Percentiles rank a stretch among this genome's conserved stretches.
Evolutionary conservation across 2,888 invertebrate genomes (phyloP).

Genomic region (Elmis aenea): DNA sequence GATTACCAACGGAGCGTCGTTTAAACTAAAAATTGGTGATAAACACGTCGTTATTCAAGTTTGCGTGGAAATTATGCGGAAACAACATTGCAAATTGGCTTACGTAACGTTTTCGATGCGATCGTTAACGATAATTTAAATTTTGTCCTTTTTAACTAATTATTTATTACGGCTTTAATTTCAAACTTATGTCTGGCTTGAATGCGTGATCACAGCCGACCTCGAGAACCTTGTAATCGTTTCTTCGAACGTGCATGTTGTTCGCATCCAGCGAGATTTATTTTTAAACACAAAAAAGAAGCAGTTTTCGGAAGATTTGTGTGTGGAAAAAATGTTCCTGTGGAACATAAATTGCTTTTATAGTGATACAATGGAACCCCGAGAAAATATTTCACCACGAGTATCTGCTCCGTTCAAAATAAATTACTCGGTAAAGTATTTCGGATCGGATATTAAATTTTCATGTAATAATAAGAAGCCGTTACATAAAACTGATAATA

Average conservation of each 20-base stretch:
- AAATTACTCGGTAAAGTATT: no score
- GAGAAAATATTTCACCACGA: slow-evolving; percentile 6
- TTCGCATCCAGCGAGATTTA: slow-evolving; percentile 13
- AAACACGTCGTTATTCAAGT: no score
- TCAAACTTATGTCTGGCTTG: slow-evolving; percentile 9
- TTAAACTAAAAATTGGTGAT: no score
- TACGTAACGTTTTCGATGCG: no score
- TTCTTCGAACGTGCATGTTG: slow-evolving; percentile 23
- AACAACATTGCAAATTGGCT: no score
- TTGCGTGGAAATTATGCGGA: no score
- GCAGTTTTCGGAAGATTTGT: slow-evolving; percentile 14
- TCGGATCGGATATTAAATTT: no score
- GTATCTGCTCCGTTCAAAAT: background rate
- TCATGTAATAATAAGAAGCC: background rate
- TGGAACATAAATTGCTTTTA: slow-evolving; percentile 10
- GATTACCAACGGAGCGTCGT: no score
- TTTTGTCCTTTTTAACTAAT: slow-evolving; percentile 1
- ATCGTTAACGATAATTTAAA: background rate
- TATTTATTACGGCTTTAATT: slow-evolving; percentile 5
- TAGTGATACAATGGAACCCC: slow-evolving; percentile 5
- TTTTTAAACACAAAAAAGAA: slow-evolving; percentile 14
- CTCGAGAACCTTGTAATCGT: slow-evolving; percentile 19
- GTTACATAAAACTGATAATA: background rate
- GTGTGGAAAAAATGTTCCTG: slow-evolving; percentile 8
- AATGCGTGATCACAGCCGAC: slow-evolving; percentile 20